Evolutionary conservation across 2,888 invertebrate species (phyloP).

Genomic region (Cosmia trapezina): DNA sequence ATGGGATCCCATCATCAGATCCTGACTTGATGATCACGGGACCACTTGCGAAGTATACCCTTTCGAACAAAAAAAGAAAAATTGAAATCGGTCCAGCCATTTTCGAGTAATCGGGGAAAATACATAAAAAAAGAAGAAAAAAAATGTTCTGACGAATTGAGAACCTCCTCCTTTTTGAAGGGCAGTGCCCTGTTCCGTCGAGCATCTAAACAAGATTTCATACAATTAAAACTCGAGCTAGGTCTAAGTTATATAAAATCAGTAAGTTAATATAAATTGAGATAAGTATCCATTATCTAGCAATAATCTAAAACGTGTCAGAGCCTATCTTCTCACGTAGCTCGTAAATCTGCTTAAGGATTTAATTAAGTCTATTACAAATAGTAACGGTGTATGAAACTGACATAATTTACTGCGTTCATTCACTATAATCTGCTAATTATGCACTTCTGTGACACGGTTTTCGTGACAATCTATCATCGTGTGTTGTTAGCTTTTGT

Average conservation of each 20-base stretch:
- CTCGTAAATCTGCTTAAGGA: slow-evolving; percentile 49
- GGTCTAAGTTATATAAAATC: slow-evolving; percentile 5
- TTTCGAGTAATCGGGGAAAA: no score
- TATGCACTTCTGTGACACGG: slow-evolving; percentile 40
- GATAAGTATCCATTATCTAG: slow-evolving; percentile 37
- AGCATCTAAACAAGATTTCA: no score
- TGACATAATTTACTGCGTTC: slow-evolving; percentile 54
- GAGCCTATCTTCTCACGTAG: slow-evolving; percentile 44
- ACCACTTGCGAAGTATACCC: no score
- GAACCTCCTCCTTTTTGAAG: no score
- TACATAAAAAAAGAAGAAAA: no score
- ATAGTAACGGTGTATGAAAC: slow-evolving; percentile 49
- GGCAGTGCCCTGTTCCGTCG: no score
- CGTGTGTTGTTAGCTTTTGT: slow-evolving; percentile 23
- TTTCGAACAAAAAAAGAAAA: no score
- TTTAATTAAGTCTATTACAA: slow-evolving; percentile 58
- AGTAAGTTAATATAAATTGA: slow-evolving; percentile 42
- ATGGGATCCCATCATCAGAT: no score
- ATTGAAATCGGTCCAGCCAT: no score
- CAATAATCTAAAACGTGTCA: slow-evolving; percentile 51
- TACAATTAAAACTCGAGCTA: no score
- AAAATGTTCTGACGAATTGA: no score
- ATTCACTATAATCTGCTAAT: slow-evolving; percentile 36
- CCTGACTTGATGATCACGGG: no score
- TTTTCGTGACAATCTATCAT: slow-evolving; percentile 58